phyloP scores from a whole-genome alignment of 2,888 invertebrate genomes.

The Gryllus longicercus region DNA sequence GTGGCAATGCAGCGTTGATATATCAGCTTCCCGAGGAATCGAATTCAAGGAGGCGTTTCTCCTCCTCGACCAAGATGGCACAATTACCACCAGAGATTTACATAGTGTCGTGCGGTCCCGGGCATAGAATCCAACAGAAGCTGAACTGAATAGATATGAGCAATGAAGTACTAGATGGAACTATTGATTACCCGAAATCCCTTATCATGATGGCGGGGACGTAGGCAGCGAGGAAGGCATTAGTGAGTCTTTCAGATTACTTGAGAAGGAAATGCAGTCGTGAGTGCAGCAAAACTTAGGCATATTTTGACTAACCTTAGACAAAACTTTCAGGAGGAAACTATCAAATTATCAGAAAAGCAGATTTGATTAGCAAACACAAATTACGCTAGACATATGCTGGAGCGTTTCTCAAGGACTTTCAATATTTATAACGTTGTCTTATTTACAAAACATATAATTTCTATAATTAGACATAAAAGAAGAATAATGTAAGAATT shows the following conservation, averaged over 20 bases:
- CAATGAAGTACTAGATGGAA: slow-evolving; percentile 57
- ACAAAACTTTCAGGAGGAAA: slow-evolving; percentile 57
- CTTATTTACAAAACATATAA: no score
- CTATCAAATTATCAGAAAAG: slow-evolving; percentile 58
- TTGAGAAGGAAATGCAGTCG: slow-evolving; percentile 62
- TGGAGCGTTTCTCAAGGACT: no score
- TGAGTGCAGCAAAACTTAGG: slow-evolving; percentile 55
- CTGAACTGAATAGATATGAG: slow-evolving; percentile 61
- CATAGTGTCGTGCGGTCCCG: slow-evolving; percentile 57
- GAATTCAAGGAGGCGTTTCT: slow-evolving; percentile 62
- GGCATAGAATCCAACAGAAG: slow-evolving; percentile 59
- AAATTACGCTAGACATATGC: no score
- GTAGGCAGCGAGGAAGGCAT: slow-evolving; percentile 59
- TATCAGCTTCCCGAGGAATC: slow-evolving; percentile 45
- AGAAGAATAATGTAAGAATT: no score
- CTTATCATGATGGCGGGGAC: slow-evolving; percentile 63
- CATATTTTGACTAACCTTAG: slow-evolving; percentile 62
- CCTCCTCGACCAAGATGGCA: slow-evolving; percentile 59
- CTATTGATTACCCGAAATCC: slow-evolving; percentile 62
- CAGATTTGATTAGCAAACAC: slow-evolving; percentile 43
- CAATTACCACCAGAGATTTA: slow-evolving; percentile 57
- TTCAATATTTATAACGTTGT: no score
- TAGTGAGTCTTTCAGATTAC: slow-evolving; percentile 56
- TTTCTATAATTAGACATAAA: no score
- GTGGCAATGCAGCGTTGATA: slow-evolving; percentile 31